Base-by-base conservation (phyloP, 2,888 invertebrate genomes). In the Gnatocerus cornutus region DNA sequence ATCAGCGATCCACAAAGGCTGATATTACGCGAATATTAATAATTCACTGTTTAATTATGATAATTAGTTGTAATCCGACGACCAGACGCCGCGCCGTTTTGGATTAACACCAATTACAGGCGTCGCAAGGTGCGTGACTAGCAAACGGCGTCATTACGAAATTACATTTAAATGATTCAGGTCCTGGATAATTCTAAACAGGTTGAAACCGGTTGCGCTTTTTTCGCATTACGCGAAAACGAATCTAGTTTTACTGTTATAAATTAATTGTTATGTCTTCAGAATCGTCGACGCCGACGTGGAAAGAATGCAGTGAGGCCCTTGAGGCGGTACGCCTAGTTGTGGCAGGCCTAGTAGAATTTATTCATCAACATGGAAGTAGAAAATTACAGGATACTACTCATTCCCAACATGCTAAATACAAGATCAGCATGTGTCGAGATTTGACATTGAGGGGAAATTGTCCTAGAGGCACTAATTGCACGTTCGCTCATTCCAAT, bases 401-500 rank as follows among this genome's bases (percentile, higher is more conserved):
- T 68, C 88, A 89, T 74, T 84, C 86, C 6, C 90, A 89, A 68
- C 87, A 92, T 82, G 88, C 90, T 9, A 94, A 93, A 81, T 96
- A 96, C 85, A 97, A 97, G 86, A 94, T 96, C 68, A 93, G 93
- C 79, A 92, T 97, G 90, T 97, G 97, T 77, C 89, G 97, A 0
- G 96, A 97, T 84, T 87, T 95, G 7, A 90, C 92, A 0, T 87
- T 92, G 16, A 88, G 93, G 9, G 91, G 94, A 0, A 91, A 90
- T 71, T 98, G 98, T 82, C 96, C 97, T 0, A 88, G 97, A 7
- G 95, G 96, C 3, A 90, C 90, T 45, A 91, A 92, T 77, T 98
- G 98, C 84, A 96, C 95, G 0, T 98, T 96, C 86, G 96, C 97
- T 4, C 97, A 98, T 84, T 94, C 94, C 0, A 93, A 94, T 74